Base-by-base conservation (phyloP, 1,140 invertebrate genomes). In the Oreohelix idahoensis region DNA sequence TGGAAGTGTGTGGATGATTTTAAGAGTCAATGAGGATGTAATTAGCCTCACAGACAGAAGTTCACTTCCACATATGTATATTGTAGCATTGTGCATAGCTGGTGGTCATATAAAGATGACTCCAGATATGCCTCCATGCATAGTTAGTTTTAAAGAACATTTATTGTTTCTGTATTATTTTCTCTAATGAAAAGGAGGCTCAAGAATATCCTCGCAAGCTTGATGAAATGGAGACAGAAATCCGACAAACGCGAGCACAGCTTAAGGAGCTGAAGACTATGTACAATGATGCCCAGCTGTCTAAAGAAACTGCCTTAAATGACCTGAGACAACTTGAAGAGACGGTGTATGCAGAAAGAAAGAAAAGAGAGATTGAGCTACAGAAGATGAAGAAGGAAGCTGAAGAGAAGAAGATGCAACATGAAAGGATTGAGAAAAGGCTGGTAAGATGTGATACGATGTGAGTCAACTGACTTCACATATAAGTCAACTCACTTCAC, bases 381-480 rank as follows among this genome's bases (percentile, higher is more conserved):
- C 88, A 91, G 77, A 90, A 92, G 81, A 91, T 93, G 88, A 92
- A 92, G 87, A 92, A 92, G 79, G 92, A 93, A 83, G 92, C 92
- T 49, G 92, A 93, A 53, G 92, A 93, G 83, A 92, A 93, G 88
- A 92, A 92, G 71, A 88, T 92, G 85, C 90, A 91, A 77, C 90
- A 92, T 81, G 92, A 93, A 79, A 87, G 90, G 73, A 92, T 92
- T 78, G 92, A 93, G 83, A 88, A 91, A 83, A 88, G 92, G 86
- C 90, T 92, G 86, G 92, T 93, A 87, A 89, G 53, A 71, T 71
- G 2, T 36, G n/a, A 71, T 71, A 15, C 15, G 15, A n/a, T n/a
- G n/a, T n/a, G n/a, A n/a, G n/a, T n/a, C n/a, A n/a, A n/a, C n/a
- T n/a, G n/a, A n/a, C n/a, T n/a, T n/a, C n/a, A n/a, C n/a, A n/a